Evolutionary conservation across 2,888 invertebrate genomes (phyloP).

Genomic region (Melitaea athalia): DNA sequence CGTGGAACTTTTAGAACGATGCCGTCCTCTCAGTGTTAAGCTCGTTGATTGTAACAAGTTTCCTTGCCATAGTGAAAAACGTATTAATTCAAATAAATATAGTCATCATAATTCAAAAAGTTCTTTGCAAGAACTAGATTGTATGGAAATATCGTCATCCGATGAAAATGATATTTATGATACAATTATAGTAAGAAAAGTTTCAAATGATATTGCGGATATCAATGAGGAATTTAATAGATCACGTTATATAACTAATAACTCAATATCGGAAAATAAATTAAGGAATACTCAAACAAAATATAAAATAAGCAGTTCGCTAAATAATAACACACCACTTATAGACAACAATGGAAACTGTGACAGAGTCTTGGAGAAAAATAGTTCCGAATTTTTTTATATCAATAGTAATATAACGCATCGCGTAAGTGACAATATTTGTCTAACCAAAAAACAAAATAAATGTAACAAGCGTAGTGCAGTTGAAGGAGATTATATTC

Average conservation of each 20-base stretch:
- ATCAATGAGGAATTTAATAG: background rate
- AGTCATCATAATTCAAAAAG: background rate
- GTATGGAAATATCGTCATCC: background rate
- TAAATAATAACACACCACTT: no score
- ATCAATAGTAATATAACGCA: no score
- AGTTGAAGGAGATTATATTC: no score
- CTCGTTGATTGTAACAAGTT: slow-evolving; percentile 40
- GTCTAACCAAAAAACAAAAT: no score
- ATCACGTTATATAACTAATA: background rate
- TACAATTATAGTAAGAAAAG: background rate
- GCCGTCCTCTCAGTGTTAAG: slow-evolving; percentile 38
- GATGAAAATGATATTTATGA: slow-evolving; percentile 4
- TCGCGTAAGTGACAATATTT: no score
- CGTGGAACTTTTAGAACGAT: slow-evolving; percentile 35
- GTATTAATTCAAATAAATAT: background rate
- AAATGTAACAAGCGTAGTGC: no score
- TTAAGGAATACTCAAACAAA: background rate
- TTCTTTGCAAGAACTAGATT: background rate
- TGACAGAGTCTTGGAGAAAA: no score
- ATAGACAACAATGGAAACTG: no score
- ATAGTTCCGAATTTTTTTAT: no score
- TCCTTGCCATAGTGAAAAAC: slow-evolving; percentile 32
- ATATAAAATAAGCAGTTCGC: background rate
- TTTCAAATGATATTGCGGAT: background rate
- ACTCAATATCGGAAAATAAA: background rate